Evolutionary conservation across 2,113 vertebrate genomes (phyloP).

Genomic region (Stomatorhinus ivindoensis): DNA sequence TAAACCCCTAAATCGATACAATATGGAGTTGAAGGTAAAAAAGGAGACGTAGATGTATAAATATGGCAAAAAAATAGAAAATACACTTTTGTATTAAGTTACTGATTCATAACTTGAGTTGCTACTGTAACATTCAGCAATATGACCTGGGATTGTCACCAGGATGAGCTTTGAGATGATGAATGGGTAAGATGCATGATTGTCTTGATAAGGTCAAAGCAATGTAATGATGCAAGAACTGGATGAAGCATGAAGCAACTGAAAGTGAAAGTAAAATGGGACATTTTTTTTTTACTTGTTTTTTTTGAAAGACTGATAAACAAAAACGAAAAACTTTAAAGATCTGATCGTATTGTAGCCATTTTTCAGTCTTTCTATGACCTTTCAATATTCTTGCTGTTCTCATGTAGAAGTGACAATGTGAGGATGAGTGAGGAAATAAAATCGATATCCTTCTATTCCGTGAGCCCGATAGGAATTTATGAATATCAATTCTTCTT

Average conservation of each 20-base stretch:
- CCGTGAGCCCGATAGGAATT: background rate
- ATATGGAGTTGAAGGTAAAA: background rate
- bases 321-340: background rate
- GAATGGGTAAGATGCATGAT: background rate
- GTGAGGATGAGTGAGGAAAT: background rate
- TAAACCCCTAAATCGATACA: background rate
- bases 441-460: background rate
- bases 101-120: background rate
- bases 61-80: background rate
- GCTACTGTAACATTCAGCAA: background rate
- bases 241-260: background rate
- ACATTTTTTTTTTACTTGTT: background rate
- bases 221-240: background rate
- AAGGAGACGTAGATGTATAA: background rate
- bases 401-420: background rate
- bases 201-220: background rate
- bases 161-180: background rate
- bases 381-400: background rate
- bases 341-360: background rate
- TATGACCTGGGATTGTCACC: background rate
- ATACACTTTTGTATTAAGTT: background rate
- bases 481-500: background rate
- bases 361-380: background rate
- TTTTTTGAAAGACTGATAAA: background rate
- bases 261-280: background rate